Percentiles rank a stretch among this genome's conserved stretches.
phyloP scores from a whole-genome alignment of 2,888 invertebrate genomes.

The Flexamia atlantica region DNA sequence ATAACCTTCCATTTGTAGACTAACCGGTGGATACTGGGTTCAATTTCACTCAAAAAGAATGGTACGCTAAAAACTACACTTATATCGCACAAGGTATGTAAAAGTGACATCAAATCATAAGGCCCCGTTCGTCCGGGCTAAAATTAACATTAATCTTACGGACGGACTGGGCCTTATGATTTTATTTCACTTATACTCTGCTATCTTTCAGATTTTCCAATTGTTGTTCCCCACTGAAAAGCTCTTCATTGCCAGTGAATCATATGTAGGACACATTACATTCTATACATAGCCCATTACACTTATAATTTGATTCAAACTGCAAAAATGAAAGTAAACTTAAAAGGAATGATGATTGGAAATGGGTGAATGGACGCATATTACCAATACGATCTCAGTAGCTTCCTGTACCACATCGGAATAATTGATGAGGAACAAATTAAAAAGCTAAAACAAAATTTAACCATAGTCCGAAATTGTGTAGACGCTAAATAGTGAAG shows the following conservation, averaged over 20 bases:
- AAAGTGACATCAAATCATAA: too few relatives aligned
- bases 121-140: too few relatives aligned
- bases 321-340: neutral
- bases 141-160: too few relatives aligned
- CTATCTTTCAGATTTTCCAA: neutral
- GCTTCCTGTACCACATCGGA: neutral
- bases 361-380: slow-evolving; percentile 10
- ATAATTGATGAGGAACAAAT: neutral
- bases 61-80: neutral
- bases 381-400: neutral
- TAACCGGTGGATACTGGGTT: slow-evolving; percentile 13
- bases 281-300: neutral
- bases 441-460: neutral
- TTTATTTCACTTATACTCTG: too few relatives aligned
- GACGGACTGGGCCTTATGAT: too few relatives aligned
- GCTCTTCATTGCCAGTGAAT: neutral
- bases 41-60: neutral
- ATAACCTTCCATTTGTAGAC: slow-evolving; percentile 2
- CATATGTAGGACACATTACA: neutral
- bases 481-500: neutral
- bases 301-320: neutral
- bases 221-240: neutral
- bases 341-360: neutral
- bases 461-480: neutral
- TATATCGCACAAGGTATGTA: neutral